phyloP scores from a whole-genome alignment of 2,797 vertebrate genomes.

The Astyanax mexicanus region DNA sequence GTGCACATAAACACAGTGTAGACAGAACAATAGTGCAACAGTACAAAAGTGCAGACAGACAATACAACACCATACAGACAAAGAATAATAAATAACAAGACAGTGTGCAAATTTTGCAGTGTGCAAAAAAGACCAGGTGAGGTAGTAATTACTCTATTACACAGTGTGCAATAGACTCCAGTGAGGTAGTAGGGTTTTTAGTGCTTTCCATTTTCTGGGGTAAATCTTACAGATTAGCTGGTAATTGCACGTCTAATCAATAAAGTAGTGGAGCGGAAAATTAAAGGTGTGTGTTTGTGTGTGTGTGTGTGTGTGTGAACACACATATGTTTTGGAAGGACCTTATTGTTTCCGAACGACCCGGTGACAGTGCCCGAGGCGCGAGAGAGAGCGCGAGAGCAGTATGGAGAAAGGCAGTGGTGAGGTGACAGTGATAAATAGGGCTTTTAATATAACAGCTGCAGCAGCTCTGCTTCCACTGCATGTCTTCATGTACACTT shows the following conservation, averaged over 20 bases:
- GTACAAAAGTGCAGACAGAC: too few relatives aligned
- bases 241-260: constrained; percentile 90
- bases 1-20: too few relatives aligned
- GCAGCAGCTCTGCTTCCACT: constrained; percentile 73
- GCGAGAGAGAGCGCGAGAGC: constrained; percentile 57
- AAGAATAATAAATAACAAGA: too few relatives aligned
- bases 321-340: constrained; percentile 61
- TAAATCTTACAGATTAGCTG: constrained; percentile 83
- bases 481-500: constrained; percentile 50
- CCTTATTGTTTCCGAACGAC: constrained; percentile 79
- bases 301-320: constrained; percentile 34
- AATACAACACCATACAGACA: too few relatives aligned
- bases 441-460: constrained; percentile 89
- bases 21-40: too few relatives aligned
- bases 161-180: too few relatives aligned
- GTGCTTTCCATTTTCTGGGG: too few relatives aligned
- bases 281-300: constrained; percentile 79
- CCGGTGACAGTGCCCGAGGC: constrained; percentile 78
- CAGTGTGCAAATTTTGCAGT: too few relatives aligned
- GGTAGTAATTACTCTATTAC: too few relatives aligned
- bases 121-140: too few relatives aligned
- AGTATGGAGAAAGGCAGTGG: constrained; percentile 66
- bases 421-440: constrained; percentile 87
- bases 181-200: too few relatives aligned
- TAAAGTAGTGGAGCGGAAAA: constrained; percentile 87